phyloP scores from a whole-genome alignment of 2,797 vertebrate genomes.

The Iguana delicatissima region DNA sequence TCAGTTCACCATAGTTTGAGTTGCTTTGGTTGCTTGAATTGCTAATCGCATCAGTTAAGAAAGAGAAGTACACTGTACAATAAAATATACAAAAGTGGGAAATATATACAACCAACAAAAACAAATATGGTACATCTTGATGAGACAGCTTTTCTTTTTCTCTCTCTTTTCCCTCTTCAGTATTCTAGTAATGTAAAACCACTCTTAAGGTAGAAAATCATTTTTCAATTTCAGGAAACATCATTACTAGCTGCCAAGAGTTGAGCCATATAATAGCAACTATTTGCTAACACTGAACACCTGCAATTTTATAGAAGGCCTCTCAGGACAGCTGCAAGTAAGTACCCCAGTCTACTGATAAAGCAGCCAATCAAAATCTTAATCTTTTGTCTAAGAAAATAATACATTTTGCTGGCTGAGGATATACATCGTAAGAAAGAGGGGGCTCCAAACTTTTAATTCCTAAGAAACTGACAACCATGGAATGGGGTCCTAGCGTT shows the following conservation, averaged over 20 bases:
- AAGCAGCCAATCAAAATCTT: constrained; percentile 81
- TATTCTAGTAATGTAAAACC: constrained; percentile 85
- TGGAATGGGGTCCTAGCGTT: constrained; percentile 31
- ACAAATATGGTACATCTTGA: constrained; percentile 75
- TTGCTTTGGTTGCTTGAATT: constrained; percentile 73
- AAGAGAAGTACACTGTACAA: constrained; percentile 70
- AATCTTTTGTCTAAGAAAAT: constrained; percentile 66
- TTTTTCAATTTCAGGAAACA: constrained; percentile 87
- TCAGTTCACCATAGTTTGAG: constrained; percentile 70
- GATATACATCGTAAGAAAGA: not conserved
- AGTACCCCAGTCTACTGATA: constrained; percentile 80
- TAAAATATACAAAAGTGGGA: constrained; percentile 81
- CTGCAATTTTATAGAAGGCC: constrained; percentile 85
- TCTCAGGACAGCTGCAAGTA: constrained; percentile 78
- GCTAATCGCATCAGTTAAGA: constrained; percentile 76
- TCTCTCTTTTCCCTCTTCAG: constrained; percentile 53
- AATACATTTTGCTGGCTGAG: constrained; percentile 48
- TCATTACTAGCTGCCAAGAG: constrained; percentile 84
- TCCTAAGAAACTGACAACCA: constrained; percentile 16
- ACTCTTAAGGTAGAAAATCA: constrained; percentile 83
- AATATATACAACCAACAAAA: constrained; percentile 82
- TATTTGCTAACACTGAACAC: constrained; percentile 86
- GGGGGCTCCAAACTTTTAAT: not conserved
- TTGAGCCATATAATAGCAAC: constrained; percentile 82
- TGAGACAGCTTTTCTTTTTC: constrained; percentile 77